A percentile compares a stretch with the other conserved stretches of the same genome.
Evolutionary conservation across 2,888 invertebrate genomes (phyloP).

Genomic region (Hipparchia semele): DNA sequence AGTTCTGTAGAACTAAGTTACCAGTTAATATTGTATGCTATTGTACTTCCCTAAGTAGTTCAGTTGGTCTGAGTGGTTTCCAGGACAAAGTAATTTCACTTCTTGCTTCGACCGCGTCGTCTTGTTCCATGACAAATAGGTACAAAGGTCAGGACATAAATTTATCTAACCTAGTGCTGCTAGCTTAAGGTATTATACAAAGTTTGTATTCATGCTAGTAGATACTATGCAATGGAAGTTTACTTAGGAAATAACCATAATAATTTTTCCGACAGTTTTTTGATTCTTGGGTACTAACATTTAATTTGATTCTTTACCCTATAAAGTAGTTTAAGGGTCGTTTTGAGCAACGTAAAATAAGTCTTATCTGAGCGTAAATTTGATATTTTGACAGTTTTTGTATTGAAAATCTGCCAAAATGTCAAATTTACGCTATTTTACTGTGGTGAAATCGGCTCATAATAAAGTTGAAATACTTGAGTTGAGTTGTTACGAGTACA

Average conservation of each 20-base stretch:
- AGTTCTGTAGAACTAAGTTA: background rate
- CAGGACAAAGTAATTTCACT: slow-evolving; percentile 36
- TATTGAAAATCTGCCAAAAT: too few species aligned
- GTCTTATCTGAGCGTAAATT: too few species aligned
- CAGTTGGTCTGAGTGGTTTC: slow-evolving; percentile 34
- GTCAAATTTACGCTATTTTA: too few species aligned
- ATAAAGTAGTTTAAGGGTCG: too few species aligned
- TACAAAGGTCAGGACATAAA: slow-evolving; percentile 38
- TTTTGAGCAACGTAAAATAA: too few species aligned
- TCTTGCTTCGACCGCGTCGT: slow-evolving; percentile 35
- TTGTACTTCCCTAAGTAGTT: slow-evolving; percentile 11
- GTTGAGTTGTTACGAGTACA: too few species aligned
- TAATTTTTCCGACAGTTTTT: too few species aligned
- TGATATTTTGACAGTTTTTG: too few species aligned
- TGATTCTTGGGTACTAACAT: too few species aligned
- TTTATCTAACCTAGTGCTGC: slow-evolving; percentile 32
- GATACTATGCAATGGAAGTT: background rate
- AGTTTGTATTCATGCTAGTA: slow-evolving; percentile 18
- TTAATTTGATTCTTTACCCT: too few species aligned
- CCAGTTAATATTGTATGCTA: background rate
- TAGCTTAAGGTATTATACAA: slow-evolving; percentile 28
- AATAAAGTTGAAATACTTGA: too few species aligned
- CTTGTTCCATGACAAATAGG: slow-evolving; percentile 32
- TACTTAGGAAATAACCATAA: background rate
- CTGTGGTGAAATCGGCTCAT: too few species aligned